phyloP scores from a whole-genome alignment of 2,797 vertebrate species.

The Anisognathus igniventris region DNA sequence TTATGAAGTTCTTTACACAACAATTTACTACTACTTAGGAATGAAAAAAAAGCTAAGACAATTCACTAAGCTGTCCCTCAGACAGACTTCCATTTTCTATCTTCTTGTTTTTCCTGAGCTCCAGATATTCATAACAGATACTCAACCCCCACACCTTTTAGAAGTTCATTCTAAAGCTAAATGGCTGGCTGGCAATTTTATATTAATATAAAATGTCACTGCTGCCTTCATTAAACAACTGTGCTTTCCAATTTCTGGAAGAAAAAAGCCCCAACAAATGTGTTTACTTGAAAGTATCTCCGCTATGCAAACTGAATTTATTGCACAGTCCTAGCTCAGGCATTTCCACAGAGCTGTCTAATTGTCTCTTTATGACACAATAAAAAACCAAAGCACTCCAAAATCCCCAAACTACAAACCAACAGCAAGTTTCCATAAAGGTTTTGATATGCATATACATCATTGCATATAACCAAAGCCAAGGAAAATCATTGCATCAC shows the following conservation, averaged over 20 bases:
- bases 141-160: not conserved
- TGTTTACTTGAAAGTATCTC: not conserved
- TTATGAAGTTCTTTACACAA: not conserved
- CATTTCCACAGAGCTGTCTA: not conserved
- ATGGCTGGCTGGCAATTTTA: not conserved
- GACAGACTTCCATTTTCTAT: not conserved
- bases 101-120: not conserved
- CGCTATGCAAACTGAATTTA: not conserved
- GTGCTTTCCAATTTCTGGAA: not conserved
- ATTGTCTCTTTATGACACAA: not conserved
- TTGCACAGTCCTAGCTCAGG: not conserved
- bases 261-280: not conserved
- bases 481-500: not conserved
- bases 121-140: not conserved
- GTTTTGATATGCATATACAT: not conserved
- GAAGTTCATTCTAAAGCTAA: not conserved
- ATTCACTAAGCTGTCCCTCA: not conserved
- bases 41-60: not conserved
- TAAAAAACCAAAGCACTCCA: not conserved
- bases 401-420: not conserved
- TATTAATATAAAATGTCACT: not conserved
- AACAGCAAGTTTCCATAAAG: not conserved
- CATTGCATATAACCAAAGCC: not conserved
- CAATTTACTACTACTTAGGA: not conserved
- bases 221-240: not conserved